Conservation (phyloP, 2,888 invertebrate genomes). For the Drosophila limbata region DNA sequence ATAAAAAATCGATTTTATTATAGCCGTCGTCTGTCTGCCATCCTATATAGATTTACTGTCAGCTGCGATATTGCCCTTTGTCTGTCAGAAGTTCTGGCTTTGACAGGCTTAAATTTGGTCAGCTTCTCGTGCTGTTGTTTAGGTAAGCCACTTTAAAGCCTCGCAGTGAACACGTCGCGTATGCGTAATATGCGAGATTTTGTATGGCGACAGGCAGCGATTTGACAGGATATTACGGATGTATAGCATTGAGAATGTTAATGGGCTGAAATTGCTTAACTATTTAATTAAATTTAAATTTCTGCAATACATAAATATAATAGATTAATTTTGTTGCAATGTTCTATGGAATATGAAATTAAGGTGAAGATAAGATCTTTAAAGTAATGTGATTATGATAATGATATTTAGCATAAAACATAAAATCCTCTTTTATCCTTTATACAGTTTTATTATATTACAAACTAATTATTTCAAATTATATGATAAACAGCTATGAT, state of each 20-base stretch:
- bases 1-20: constrained; percentile 80
- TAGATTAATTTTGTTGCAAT: too few species aligned
- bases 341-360: neutral
- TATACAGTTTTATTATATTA: too few species aligned
- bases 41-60: constrained; percentile 77
- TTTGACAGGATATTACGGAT: neutral
- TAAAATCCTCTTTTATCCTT: too few species aligned
- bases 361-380: neutral
- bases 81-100: constrained; percentile 44
- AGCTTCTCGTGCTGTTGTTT: constrained; percentile 20
- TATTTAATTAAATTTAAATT: neutral
- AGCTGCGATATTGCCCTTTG: constrained; percentile 62
- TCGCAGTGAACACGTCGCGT: constrained; percentile 30
- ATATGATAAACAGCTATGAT: too few species aligned
- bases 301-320: neutral
- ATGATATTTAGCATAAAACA: too few species aligned
- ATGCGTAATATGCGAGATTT: constrained; percentile 20
- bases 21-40: constrained; percentile 57
- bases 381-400: too few species aligned
- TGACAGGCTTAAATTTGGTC: constrained; percentile 63
- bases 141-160: constrained; percentile 45
- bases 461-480: too few species aligned
- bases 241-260: neutral
- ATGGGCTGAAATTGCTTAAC: neutral
- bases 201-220: neutral